A percentile compares a stretch with the other conserved stretches of the same genome.
These are phyloP conservation scores for Atta cephalotes DNA, from an alignment of 1,140 invertebrate species.

Conservation along the genomic window DNA sequence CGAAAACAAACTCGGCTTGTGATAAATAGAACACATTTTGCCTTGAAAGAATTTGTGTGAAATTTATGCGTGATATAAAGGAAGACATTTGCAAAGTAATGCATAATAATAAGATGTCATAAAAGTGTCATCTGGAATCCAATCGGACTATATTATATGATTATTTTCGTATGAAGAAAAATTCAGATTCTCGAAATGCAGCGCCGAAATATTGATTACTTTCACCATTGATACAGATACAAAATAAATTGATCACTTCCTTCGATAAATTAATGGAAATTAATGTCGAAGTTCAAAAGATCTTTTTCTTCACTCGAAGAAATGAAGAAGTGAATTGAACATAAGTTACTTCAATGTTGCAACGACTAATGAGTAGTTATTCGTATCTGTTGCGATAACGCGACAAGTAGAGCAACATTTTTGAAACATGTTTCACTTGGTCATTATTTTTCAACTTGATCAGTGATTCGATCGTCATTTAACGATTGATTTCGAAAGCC, in stretches of 20 bases:
- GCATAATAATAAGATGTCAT: not conserved
- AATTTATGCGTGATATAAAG: not conserved
- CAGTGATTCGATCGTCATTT: slow-evolving; percentile 2
- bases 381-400: not conserved
- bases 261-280: not conserved
- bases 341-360: not conserved
- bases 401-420: not conserved
- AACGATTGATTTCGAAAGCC: not conserved
- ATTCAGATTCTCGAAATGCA: not conserved
- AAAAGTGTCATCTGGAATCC: not conserved
- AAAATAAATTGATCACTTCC: not conserved
- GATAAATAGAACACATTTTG: not conserved
- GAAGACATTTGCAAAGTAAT: not conserved
- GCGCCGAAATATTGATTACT: not conserved
- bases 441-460: not conserved
- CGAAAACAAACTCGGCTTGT: not conserved
- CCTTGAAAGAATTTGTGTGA: not conserved
- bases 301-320: not conserved
- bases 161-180: not conserved
- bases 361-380: not conserved
- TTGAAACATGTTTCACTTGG: slow-evolving; percentile 15
- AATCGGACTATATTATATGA: not conserved
- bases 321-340: not conserved
- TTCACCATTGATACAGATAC: not conserved
- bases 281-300: not conserved